Base-by-base conservation (phyloP, 2,888 invertebrate genomes). In the Drosophila longiperda region DNA sequence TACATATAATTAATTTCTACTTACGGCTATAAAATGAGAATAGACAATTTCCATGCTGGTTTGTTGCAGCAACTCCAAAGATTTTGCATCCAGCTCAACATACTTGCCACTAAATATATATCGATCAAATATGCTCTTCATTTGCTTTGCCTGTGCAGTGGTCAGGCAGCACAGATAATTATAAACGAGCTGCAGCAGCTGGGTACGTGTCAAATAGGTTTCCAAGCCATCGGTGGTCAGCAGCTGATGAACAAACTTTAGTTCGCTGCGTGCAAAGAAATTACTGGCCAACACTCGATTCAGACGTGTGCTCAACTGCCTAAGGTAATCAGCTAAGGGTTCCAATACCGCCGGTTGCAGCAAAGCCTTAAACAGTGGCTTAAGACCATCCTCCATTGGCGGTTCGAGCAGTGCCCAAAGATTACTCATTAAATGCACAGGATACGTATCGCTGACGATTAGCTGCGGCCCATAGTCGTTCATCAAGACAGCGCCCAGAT, bases 101-200 rank as follows among this genome's bases (percentile, higher is more conserved):
- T 95, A 96, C 38, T 94, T 88, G 15, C 93, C 93, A 90, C 95
- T 95, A 80, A 96, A 96, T 23, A 96, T 94, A 12, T 95, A 94
- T 63, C 94, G 93, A 49, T 94, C 93, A 60, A 96, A 94, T 11
- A 96, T 87, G 81, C 92, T 94, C 76, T 95, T 94, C 17, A 96
- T 92, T 84, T 95, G 95, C 40, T 90, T 84, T 80, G 94, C 94
- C 80, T 95, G 95, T 75, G 95, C 95, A 1, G 93, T 92, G 72
- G 94, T 94, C 77, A 96, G 93, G 66, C 95, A 94, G 73, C 94
- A 95, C 66, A 95, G 93, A 54, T 95, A 93, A 91, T 95, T 96
- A 68, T 94, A 95, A 11, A 95, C 94, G 49, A 95, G 74, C 59
- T 91, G 91, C 50, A 93, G 66, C 57, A 92, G 75, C 71, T 88